These are phyloP conservation scores for Umimayanthus chanpuru DNA, from an alignment of 92 coral and sea anemone genomes.

Conservation along the genomic window DNA sequence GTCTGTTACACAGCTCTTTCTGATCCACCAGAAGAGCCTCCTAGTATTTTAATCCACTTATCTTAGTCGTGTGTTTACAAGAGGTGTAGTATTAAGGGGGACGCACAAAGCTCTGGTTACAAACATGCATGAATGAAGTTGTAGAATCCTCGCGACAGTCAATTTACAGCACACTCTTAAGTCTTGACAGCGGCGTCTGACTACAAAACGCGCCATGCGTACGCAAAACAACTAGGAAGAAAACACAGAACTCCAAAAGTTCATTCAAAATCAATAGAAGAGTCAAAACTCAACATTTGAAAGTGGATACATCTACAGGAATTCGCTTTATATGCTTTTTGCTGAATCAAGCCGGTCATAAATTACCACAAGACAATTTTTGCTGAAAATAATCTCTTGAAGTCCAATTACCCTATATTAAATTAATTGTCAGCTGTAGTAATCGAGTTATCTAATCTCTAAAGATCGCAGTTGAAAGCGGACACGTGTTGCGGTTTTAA, in stretches of 20 bases:
- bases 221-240: background rate
- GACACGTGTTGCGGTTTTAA: conserved; percentile 47
- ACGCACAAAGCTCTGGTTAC: conserved; percentile 34
- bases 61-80: conserved; percentile 4
- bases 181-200: background rate
- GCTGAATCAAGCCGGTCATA: conserved; percentile 19
- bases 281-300: background rate
- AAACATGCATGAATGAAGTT: conserved; percentile 29
- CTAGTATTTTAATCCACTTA: conserved; percentile 25
- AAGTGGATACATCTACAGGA: background rate
- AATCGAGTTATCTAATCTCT: conserved; percentile 23
- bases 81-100: conserved; percentile 38
- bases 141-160: conserved; percentile 13
- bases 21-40: background rate
- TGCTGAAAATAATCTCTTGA: conserved; percentile 18
- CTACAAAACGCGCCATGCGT: conserved; percentile 19
- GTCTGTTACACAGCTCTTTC: background rate
- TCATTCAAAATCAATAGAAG: background rate
- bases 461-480: conserved; percentile 27
- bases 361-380: background rate
- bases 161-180: background rate
- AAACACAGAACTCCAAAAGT: background rate
- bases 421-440: background rate
- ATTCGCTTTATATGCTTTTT: background rate
- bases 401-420: conserved; percentile 10